Evolutionary conservation across 2,113 vertebrate genomes (phyloP).

Genomic region (Rhipidura dahli): DNA sequence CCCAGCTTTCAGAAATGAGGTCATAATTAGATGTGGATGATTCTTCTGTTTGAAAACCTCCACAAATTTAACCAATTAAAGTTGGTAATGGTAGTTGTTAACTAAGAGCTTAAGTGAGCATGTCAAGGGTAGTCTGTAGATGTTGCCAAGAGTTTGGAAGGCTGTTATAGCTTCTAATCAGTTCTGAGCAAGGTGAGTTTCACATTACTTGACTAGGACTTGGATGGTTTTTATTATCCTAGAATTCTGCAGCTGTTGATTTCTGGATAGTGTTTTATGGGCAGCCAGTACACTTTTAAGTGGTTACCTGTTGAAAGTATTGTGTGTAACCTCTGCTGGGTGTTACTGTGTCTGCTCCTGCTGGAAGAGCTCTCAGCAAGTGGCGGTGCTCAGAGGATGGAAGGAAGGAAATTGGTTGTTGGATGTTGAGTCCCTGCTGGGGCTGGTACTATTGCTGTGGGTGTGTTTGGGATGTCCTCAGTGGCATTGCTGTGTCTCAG

Average conservation of each 20-base stretch:
- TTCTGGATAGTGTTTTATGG: neutral
- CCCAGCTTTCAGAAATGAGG: neutral
- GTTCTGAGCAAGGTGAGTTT: neutral
- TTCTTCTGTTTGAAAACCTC: neutral
- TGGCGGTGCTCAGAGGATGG: neutral
- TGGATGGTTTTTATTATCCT: neutral
- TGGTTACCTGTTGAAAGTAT: neutral
- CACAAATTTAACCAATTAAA: neutral
- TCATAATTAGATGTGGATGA: neutral
- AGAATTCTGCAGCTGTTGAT: neutral
- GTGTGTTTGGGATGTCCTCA: neutral
- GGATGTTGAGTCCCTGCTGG: neutral
- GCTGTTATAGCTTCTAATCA: accelerated
- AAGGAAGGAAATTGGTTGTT: neutral
- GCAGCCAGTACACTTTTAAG: neutral
- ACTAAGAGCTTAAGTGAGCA: neutral
- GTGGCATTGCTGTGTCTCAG: neutral
- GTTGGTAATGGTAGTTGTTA: neutral
- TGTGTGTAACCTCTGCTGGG: neutral
- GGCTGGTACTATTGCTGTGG: accelerated
- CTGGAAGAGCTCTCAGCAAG: neutral
- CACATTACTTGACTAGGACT: neutral
- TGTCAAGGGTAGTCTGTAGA: accelerated
- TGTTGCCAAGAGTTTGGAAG: neutral
- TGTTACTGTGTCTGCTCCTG: neutral